Conservation (phyloP, 2,888 invertebrate genomes). For the Nemurella pictetii region DNA sequence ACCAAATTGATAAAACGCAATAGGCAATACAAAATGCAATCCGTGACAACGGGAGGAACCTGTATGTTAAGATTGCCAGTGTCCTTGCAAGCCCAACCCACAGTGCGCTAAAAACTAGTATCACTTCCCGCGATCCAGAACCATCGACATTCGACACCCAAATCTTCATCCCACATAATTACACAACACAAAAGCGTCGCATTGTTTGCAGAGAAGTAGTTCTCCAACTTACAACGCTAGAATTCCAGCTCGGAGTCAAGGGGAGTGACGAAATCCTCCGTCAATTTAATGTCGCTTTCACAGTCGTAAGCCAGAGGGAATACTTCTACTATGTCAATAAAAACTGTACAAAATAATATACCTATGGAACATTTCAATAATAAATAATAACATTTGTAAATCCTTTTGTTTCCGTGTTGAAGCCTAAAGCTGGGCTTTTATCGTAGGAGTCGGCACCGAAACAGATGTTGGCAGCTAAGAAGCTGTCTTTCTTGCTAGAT, state of each 20-base stretch:
- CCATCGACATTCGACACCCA: background rate
- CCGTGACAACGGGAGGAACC: too few species aligned
- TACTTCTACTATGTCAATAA: background rate
- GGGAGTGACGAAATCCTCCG: background rate
- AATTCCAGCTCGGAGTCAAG: background rate
- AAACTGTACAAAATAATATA: background rate
- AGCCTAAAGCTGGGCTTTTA: background rate
- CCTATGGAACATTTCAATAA: background rate
- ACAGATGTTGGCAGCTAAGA: background rate
- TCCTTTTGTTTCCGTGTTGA: background rate
- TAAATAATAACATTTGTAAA: background rate
- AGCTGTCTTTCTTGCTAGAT: background rate
- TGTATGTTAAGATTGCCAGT: too few species aligned
- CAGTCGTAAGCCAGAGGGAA: background rate
- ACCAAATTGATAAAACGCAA: too few species aligned
- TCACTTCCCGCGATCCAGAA: background rate
- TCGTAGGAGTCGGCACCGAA: background rate
- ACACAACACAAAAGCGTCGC: background rate
- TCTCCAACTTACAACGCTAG: background rate
- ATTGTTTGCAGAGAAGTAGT: background rate
- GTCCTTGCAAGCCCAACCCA: background rate
- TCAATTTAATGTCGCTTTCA: background rate
- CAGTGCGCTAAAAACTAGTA: background rate
- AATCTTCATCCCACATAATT: background rate
- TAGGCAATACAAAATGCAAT: too few species aligned